Evolutionary conservation across 2,113 vertebrate species (phyloP).

Genomic region (Takifugu flavidus): DNA sequence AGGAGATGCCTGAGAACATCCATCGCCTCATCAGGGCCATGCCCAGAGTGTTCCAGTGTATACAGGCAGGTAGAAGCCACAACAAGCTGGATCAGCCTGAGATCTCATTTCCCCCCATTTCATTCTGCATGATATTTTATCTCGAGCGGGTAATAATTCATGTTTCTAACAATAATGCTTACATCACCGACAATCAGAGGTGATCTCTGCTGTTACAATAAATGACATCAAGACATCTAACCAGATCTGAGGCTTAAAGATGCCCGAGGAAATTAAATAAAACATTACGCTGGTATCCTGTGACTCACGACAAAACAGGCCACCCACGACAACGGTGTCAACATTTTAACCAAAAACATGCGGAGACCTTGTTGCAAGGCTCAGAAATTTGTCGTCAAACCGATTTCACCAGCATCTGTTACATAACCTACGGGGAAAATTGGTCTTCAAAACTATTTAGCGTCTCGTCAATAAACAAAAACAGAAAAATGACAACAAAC

Average conservation of each 20-base stretch:
- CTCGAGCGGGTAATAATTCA: no score
- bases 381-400: slow-evolving; percentile 19
- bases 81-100: no score
- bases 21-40: no score
- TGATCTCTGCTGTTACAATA: slow-evolving; percentile 1
- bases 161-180: no score
- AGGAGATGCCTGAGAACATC: no score
- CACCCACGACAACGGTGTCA: neutral
- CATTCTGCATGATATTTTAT: no score
- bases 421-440: slow-evolving; percentile 17
- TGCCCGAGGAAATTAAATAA: neutral
- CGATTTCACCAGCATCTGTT: slow-evolving; percentile 27
- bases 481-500: neutral
- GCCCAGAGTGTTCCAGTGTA: no score
- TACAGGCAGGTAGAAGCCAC: no score
- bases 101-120: no score
- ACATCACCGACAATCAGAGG: neutral
- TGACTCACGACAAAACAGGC: neutral
- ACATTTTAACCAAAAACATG: neutral
- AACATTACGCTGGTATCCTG: neutral
- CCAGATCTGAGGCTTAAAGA: neutral
- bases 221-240: neutral
- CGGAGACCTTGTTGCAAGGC: neutral
- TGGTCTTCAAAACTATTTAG: neutral
- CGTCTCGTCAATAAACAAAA: neutral